Conservation (phyloP, 2,113 vertebrate species). For the Epinephelus lanceolatus region DNA sequence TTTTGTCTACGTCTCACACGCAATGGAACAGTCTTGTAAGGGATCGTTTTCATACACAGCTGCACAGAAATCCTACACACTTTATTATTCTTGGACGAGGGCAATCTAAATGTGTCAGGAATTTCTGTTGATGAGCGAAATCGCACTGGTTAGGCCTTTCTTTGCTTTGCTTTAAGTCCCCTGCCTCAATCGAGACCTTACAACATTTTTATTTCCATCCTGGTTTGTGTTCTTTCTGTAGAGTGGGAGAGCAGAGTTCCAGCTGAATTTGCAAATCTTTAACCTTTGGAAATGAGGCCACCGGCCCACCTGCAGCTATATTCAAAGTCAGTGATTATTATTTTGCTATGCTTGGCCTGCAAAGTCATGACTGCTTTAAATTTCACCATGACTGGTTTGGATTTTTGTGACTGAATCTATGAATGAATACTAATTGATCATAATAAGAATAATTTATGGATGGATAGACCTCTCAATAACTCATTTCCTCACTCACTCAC, state of each 20-base stretch:
- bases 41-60: conserved; percentile 67
- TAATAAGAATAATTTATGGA: conserved; percentile 10
- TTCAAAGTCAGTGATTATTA: conserved; percentile 38
- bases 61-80: conserved; percentile 69
- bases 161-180: conserved; percentile 61
- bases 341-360: conserved; percentile 59
- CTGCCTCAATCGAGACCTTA: conserved; percentile 63
- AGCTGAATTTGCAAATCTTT: conserved; percentile 74
- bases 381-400: conserved; percentile 21
- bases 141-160: conserved; percentile 45
- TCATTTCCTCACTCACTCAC: conserved; percentile 86
- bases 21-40: conserved; percentile 65
- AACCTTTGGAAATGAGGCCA: conserved; percentile 66
- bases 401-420: conserved; percentile 8
- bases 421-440: not conserved
- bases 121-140: conserved; percentile 75
- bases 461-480: not conserved
- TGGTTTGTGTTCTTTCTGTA: conserved; percentile 65
- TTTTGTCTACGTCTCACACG: conserved; percentile 61
- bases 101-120: conserved; percentile 71
- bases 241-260: conserved; percentile 31
- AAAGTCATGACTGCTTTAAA: conserved; percentile 25
- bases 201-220: conserved; percentile 78
- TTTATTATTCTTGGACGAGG: conserved; percentile 80
- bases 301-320: conserved; percentile 58